Percentiles rank a stretch among this genome's conserved stretches.
These are phyloP conservation scores for Chironex yamaguchii DNA, from an alignment of 30 jellyfish, hydroid and myxozoan species.

Conservation along the genomic window DNA sequence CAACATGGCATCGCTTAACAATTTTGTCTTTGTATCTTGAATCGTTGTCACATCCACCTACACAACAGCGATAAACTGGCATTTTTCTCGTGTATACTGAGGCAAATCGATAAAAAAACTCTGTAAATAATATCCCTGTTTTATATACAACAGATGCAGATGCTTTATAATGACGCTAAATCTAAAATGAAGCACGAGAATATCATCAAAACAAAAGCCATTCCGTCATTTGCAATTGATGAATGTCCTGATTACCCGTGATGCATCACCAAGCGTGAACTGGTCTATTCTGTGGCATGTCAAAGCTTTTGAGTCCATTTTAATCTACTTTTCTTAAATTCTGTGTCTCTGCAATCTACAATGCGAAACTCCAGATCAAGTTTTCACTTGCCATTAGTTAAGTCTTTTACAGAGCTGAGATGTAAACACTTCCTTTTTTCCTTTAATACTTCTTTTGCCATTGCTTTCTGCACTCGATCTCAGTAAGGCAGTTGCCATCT, in stretches of 20 bases:
- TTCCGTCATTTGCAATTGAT: neutral
- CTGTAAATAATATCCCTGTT: neutral
- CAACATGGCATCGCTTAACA: slow-evolving; percentile 37
- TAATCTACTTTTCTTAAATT: too few species aligned
- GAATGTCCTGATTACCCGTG: neutral
- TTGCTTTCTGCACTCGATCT: too few species aligned
- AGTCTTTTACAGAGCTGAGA: too few species aligned
- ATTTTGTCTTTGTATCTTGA: slow-evolving; percentile 8
- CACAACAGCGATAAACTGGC: slow-evolving; percentile 57
- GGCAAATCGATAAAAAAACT: too few species aligned
- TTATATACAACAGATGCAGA: neutral
- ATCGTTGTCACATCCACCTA: slow-evolving; percentile 65
- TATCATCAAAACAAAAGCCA: neutral
- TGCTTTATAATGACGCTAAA: neutral
- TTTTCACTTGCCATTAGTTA: too few species aligned
- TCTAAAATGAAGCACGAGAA: neutral
- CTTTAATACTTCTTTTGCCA: too few species aligned
- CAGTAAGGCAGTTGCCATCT: too few species aligned
- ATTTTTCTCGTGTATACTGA: neutral
- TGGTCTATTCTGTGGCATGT: too few species aligned
- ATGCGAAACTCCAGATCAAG: too few species aligned
- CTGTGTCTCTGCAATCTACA: too few species aligned
- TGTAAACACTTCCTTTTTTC: too few species aligned
- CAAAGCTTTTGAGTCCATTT: too few species aligned
- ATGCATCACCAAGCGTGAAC: neutral